phyloP scores from a whole-genome alignment of 2,888 invertebrate genomes.

The Diaphora mendica region DNA sequence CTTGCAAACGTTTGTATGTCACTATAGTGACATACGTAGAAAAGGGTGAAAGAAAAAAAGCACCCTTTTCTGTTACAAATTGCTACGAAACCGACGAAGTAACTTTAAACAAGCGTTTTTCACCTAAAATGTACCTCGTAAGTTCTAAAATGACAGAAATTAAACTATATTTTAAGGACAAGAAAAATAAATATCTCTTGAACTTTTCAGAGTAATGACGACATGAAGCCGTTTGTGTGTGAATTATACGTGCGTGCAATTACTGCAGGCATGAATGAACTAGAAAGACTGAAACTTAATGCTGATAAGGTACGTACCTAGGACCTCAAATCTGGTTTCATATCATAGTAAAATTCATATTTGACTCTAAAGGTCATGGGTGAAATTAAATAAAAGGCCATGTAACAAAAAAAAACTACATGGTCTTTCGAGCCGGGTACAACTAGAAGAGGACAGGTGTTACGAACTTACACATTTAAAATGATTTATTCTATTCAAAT shows the following conservation, averaged over 20 bases:
- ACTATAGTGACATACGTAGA: too few species aligned
- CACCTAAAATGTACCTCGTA: too few species aligned
- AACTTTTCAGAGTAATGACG: slow-evolving; percentile 81
- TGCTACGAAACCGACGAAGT: too few species aligned
- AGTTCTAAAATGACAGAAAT: too few species aligned
- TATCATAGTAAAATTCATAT: not conserved
- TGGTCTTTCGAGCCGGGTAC: not conserved
- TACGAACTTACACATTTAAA: not conserved
- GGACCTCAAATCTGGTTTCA: not conserved
- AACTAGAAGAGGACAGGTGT: not conserved
- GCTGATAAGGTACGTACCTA: slow-evolving; percentile 76
- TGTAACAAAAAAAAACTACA: not conserved
- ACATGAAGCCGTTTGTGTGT: slow-evolving; percentile 88
- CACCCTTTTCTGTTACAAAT: too few species aligned
- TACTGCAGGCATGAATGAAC: slow-evolving; percentile 91
- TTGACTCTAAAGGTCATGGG: not conserved
- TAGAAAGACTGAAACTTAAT: slow-evolving; percentile 88
- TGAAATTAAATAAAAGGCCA: too few species aligned
- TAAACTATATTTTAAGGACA: not conserved
- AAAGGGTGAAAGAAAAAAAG: too few species aligned
- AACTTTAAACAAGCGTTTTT: too few species aligned
- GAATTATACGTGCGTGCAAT: slow-evolving; percentile 91
- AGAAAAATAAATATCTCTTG: not conserved
- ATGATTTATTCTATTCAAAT: not conserved
- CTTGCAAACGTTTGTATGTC: too few species aligned